Conservation (phyloP, 2,797 vertebrate species). For the Oryzias dopingdopingensis region DNA sequence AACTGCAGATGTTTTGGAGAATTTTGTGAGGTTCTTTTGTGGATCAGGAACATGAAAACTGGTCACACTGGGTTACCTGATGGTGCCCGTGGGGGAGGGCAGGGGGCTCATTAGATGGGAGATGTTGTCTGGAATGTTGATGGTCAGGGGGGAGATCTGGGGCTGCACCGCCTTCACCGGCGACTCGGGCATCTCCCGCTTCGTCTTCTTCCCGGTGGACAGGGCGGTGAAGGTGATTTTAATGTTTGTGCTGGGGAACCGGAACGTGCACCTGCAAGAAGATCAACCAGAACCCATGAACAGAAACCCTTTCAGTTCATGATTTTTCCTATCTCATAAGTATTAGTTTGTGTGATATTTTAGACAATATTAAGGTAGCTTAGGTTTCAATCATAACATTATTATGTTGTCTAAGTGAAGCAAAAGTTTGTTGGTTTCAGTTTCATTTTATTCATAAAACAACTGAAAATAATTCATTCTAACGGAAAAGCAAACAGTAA, state of each 20-base stretch:
- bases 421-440: no score
- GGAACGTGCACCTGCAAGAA: constrained; percentile 89
- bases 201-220: constrained; percentile 86
- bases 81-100: constrained; percentile 95
- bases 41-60: no score
- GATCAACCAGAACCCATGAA: not conserved
- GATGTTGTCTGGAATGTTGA: constrained; percentile 98
- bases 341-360: no score
- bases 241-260: constrained; percentile 98
- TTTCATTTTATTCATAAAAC: no score
- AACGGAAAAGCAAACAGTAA: no score
- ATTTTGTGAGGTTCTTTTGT: no score
- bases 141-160: constrained; percentile 94
- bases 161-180: constrained; percentile 92
- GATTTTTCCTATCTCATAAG: no score
- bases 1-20: no score
- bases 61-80: constrained; percentile 81
- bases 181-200: constrained; percentile 89
- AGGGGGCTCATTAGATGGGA: constrained; percentile 95
- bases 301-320: not conserved
- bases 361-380: no score
- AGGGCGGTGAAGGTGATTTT: constrained; percentile 97
- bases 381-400: no score
- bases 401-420: no score
- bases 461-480: no score